Conservation (phyloP, 2,113 vertebrate genomes). For the Anguilla japonica region DNA sequence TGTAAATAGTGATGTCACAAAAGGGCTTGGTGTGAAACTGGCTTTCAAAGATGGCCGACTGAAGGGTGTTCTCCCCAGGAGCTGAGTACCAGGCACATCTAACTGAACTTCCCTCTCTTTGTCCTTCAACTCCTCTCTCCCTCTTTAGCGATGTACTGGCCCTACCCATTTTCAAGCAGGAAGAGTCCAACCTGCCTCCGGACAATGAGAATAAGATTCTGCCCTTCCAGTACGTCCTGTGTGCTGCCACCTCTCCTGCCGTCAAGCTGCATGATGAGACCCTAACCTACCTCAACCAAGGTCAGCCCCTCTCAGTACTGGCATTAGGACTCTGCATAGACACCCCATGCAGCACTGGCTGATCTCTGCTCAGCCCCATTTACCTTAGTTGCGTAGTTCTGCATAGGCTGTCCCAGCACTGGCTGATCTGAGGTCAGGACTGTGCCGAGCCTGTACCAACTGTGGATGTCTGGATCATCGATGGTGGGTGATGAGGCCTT, state of each 20-base stretch:
- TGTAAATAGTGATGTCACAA: no score
- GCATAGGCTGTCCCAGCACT: background rate
- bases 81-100: no score
- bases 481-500: background rate
- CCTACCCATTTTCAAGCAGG: constrained; percentile 98
- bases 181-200: constrained; percentile 88
- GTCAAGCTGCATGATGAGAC: constrained; percentile 97
- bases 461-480: background rate
- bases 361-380: background rate
- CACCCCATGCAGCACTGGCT: background rate
- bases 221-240: constrained; percentile 96
- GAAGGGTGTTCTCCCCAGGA: background rate
- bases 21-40: no score
- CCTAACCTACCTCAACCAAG: constrained; percentile 98
- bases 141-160: constrained; percentile 87
- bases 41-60: background rate
- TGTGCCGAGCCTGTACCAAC: background rate
- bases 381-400: background rate
- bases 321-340: background rate
- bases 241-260: constrained; percentile 93
- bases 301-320: constrained; percentile 60
- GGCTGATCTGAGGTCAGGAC: background rate
- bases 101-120: no score
- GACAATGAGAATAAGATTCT: constrained; percentile 90
- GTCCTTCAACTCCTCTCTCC: no score